A percentile compares a stretch with the other conserved stretches of the same genome.
Conservation (phyloP, 2,113 vertebrate species). For the Petrocephalus zakoni region DNA sequence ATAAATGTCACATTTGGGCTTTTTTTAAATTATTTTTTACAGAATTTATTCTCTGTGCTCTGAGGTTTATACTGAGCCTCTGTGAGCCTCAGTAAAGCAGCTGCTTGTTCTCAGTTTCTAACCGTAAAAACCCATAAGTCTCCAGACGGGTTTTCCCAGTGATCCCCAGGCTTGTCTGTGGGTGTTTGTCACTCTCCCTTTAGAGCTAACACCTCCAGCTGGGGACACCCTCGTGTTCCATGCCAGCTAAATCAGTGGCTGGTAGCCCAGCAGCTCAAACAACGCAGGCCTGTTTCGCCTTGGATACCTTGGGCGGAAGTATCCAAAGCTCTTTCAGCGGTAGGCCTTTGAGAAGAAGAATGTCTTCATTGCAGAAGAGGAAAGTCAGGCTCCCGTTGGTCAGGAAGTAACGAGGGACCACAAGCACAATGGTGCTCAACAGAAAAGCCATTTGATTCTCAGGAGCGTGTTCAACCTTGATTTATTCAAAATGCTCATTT, state of each 20-base stretch:
- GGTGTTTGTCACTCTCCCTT: background rate
- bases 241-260: background rate
- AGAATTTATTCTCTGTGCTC: background rate
- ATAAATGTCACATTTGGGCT: background rate
- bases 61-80: background rate
- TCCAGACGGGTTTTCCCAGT: background rate
- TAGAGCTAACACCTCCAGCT: background rate
- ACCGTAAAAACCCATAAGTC: background rate
- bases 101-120: background rate
- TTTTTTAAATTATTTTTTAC: background rate
- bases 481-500: background rate
- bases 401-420: constrained; percentile 3
- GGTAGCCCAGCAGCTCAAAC: background rate
- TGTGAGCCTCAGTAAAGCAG: background rate
- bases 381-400: background rate
- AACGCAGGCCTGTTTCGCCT: background rate
- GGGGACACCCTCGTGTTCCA: background rate
- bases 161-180: background rate
- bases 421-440: background rate
- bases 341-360: background rate
- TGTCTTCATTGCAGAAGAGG: background rate
- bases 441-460: background rate
- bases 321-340: background rate
- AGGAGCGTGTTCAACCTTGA: background rate
- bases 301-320: background rate